Evolutionary conservation across 2,113 vertebrate species (phyloP).

Genomic region (Cardinalis cardinalis): DNA sequence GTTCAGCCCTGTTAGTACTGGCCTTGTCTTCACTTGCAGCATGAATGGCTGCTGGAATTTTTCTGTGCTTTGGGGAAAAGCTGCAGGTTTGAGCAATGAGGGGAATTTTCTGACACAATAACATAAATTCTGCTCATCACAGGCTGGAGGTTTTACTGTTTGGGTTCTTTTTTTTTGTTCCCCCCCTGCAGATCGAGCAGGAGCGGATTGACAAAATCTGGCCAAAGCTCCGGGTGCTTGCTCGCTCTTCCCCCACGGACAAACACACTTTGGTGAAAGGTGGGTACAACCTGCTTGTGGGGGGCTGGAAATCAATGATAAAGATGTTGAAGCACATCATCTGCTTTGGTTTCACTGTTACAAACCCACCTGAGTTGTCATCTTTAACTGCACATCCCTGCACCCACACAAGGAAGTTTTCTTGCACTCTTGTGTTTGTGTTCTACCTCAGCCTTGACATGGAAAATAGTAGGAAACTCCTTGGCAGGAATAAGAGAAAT

Average conservation of each 20-base stretch:
- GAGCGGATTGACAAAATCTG: conserved; percentile 97
- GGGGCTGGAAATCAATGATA: background rate
- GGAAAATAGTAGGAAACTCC: background rate
- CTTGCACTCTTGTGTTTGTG: background rate
- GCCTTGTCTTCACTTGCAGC: background rate
- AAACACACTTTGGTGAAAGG: conserved; percentile 98
- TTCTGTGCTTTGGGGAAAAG: background rate
- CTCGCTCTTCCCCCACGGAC: conserved; percentile 95
- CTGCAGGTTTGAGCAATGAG: background rate
- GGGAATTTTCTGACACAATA: background rate
- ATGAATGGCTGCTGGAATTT: background rate
- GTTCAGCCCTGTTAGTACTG: background rate
- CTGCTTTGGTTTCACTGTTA: background rate
- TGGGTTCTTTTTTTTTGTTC: background rate
- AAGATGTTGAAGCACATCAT: background rate
- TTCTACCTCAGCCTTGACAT: background rate
- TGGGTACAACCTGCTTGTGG: conserved; percentile 22
- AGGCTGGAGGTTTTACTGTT: background rate
- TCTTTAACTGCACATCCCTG: background rate
- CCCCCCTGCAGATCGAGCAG: conserved; percentile 85
- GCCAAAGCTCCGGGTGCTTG: conserved; percentile 94
- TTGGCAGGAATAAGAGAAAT: background rate
- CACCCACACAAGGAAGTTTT: background rate
- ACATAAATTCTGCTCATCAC: background rate
- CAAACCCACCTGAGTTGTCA: background rate